A percentile compares a stretch with the other conserved stretches of the same genome.
Evolutionary conservation across 2,888 invertebrate species (phyloP).

Genomic region (Tiliacea citrago): DNA sequence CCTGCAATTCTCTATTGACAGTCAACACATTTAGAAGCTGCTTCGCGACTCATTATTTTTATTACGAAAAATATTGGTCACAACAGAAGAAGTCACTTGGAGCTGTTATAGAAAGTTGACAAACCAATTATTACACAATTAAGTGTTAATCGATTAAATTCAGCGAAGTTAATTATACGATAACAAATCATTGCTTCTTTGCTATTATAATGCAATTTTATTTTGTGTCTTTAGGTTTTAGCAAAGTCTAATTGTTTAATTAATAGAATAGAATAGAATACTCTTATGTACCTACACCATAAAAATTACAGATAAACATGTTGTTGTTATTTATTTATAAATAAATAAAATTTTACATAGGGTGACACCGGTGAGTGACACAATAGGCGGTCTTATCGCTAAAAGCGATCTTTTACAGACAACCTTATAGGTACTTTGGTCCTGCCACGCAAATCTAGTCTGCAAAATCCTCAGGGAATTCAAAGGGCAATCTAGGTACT

Average conservation of each 20-base stretch:
- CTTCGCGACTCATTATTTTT: constrained; percentile 30
- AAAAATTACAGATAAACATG: too few species aligned
- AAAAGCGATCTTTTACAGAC: too few species aligned
- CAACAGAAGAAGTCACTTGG: constrained; percentile 17
- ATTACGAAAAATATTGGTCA: constrained; percentile 49
- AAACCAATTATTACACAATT: constrained; percentile 52
- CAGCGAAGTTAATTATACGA: constrained; percentile 24
- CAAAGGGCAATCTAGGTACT: neutral
- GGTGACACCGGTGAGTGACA: too few species aligned
- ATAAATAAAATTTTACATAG: too few species aligned
- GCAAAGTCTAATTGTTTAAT: neutral
- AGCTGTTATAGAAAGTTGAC: constrained; percentile 49
- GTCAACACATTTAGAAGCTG: neutral
- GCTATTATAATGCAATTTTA: neutral
- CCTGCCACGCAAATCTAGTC: neutral
- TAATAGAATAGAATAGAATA: too few species aligned
- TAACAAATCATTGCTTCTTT: neutral
- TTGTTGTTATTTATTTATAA: too few species aligned
- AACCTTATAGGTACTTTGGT: too few species aligned
- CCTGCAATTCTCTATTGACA: neutral
- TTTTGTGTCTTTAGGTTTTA: neutral
- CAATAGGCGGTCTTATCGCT: too few species aligned
- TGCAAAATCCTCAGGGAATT: neutral
- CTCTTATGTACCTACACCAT: too few species aligned
- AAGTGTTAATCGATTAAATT: constrained; percentile 33